Evolutionary conservation across 1,140 invertebrate species (phyloP), one percentile per base, ranked within the genome.

Genomic region (Drosophila sechellia): DNA sequence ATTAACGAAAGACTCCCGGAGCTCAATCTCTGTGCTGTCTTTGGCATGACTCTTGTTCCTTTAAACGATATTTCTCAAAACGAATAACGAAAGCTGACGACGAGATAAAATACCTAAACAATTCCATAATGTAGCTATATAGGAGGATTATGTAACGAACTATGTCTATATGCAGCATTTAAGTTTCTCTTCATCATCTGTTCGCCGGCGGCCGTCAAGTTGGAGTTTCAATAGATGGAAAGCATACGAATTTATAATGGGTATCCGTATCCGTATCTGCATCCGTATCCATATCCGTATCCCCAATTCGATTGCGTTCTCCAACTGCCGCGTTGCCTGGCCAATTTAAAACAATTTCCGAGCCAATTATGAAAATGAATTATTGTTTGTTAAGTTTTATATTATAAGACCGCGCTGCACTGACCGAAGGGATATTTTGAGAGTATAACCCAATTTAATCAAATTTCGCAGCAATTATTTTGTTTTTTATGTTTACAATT

Each of bases 381-480:
- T 79, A 75, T 79, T 81, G 80, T 81, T 87, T 86, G 81, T 86
- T 86, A 86, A 86, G 81, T 87, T 87, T 86, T 81, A 87, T 74
- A 74, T 72, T 63, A 56, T 86, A 86, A 87, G 77, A 65, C 34
- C n/a, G 37, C 57, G 69, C 75, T 73, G 77, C 25, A 49, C 15
- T 12, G 58, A 60, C 37, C 11, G 12, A 61, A 22, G 54, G 15
- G 39, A 59, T n/a, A 52, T 8, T 13, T 12, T 25, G 13, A 57
- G 34, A 64, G 55, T 59, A 57, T 50, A 56, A 57, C 50, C 56
- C 35, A 55, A 73, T 77, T 73, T 53, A 85, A 64, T 55, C 59
- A 53, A 64, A 64, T 61, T 77, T 86, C 68, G 71, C 73, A 78
- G 69, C 76, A 79, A 77, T 61, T 53, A 77, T 75, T 70, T 72